Conservation (phyloP, 2,888 invertebrate species). For the Chaetoderma sp. region DNA sequence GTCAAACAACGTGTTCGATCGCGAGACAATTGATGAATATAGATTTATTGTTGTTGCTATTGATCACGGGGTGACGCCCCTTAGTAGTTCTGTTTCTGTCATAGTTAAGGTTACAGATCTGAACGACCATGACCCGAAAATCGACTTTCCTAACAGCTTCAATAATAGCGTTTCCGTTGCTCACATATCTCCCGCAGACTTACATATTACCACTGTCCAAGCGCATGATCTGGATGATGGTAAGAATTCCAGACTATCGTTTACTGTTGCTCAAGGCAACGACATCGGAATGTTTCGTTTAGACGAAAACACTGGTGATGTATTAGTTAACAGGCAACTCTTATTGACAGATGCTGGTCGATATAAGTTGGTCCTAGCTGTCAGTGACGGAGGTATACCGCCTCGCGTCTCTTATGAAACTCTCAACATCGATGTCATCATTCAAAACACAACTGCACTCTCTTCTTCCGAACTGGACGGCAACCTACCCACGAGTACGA, state of each 20-base stretch:
- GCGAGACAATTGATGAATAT: not conserved
- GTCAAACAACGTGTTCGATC: conserved; percentile 1
- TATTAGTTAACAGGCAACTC: conserved; percentile 21
- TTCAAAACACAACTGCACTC: no score
- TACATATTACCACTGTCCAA: conserved; percentile 24
- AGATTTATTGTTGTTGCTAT: not conserved
- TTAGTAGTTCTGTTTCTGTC: not conserved
- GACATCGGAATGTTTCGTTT: conserved; percentile 29
- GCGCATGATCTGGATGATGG: conserved; percentile 33
- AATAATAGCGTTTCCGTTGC: not conserved
- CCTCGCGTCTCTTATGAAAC: not conserved
- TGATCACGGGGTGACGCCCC: not conserved
- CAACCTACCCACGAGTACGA: no score
- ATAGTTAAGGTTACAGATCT: not conserved
- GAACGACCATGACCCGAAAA: conserved; percentile 1
- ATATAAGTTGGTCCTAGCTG: not conserved
- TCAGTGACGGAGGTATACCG: not conserved
- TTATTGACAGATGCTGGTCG: not conserved
- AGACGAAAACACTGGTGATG: conserved; percentile 23
- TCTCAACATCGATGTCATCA: no score
- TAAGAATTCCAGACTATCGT: conserved; percentile 21
- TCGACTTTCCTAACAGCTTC: not conserved
- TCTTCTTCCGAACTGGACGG: no score
- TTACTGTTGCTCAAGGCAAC: conserved; percentile 14
- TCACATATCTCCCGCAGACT: conserved; percentile 3